Evolutionary conservation across 2,888 invertebrate species (phyloP), one percentile per base, ranked within the genome.

Genomic region (Eilema depressum): DNA sequence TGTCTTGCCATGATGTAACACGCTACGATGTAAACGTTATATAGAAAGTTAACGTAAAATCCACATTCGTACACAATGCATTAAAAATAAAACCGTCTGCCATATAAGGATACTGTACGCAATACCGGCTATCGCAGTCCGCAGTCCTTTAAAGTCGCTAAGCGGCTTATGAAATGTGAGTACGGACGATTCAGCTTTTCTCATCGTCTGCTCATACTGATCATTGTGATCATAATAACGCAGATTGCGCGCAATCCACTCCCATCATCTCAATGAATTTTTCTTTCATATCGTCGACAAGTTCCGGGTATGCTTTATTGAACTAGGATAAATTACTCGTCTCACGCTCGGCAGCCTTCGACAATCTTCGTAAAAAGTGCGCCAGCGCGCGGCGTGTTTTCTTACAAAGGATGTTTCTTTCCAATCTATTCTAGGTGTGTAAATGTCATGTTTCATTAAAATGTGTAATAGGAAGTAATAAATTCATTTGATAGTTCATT

Each of bases 161-260:
- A 90, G 90, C 88, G 81, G 91, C 89, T 93, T 93, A 92, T 91
- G 92, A 91, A 92, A 93, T 90, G 90, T 90, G 89, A 88, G 89
- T 85, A 84, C 85, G 82, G 81, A 79, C 78, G 85, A 82, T 85
- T 80, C 81, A 82, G 86, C 88, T 89, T 90, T 94, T 94, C 93
- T 91, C 93, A 93, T 91, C 88, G 88, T 80, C 70, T 66, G 61
- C 73, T 75, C 81, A 81, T 77, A 75, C 75, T 69, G 67, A 66
- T 80, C 78, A 76, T 81, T 67, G 67, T 63, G 56, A 14, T 63
- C 66, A 73, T 65, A 64, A 63, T 60, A 60, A 25, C 28, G 30
- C 59, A 63, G 61, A 72, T 72, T 69, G 69, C 66, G 20, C 57
- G 47, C 72, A 60, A 66, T 70, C 68, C 63, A 64, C 63, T 75